A percentile compares a stretch with the other conserved stretches of the same genome.
These are phyloP conservation scores for Diachrysia chrysitis DNA, from an alignment of 2,888 invertebrate species.

Conservation along the genomic window DNA sequence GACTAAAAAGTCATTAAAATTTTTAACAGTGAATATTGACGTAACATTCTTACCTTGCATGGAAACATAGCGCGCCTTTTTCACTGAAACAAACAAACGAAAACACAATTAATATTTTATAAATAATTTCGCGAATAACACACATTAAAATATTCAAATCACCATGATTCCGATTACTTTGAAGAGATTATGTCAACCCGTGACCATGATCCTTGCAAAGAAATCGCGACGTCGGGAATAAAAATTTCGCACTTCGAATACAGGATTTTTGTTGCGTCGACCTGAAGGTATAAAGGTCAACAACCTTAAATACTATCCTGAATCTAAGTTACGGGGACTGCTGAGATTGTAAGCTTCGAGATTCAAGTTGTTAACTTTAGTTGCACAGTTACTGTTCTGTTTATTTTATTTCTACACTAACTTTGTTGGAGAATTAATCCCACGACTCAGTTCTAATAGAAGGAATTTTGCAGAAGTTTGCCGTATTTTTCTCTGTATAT, in stretches of 20 bases:
- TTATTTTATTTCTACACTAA: slow-evolving; percentile 26
- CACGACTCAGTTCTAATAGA: slow-evolving; percentile 8
- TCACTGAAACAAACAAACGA: slow-evolving; percentile 92
- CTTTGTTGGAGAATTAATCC: slow-evolving; percentile 18
- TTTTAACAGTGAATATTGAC: not conserved
- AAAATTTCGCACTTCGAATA: not conserved
- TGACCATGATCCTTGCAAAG: not conserved
- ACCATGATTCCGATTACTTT: too few species aligned
- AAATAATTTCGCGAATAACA: slow-evolving; percentile 21
- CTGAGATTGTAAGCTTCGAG: slow-evolving; percentile 14
- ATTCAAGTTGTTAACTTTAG: slow-evolving; percentile 14
- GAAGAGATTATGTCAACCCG: not conserved
- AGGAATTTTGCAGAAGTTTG: not conserved
- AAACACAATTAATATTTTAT: slow-evolving; percentile 16
- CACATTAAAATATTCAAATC: not conserved
- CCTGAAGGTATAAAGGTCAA: slow-evolving; percentile 17
- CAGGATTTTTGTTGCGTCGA: slow-evolving; percentile 1
- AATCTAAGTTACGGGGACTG: slow-evolving; percentile 13
- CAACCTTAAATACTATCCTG: slow-evolving; percentile 10
- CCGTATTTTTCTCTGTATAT: not conserved
- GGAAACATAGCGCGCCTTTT: slow-evolving; percentile 96
- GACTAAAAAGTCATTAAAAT: too few species aligned
- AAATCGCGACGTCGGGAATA: not conserved
- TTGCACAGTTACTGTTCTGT: slow-evolving; percentile 32
- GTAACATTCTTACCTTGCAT: slow-evolving; percentile 92